Base-by-base conservation (phyloP, 2,888 invertebrate species). In the Mactromeris polynyma region DNA sequence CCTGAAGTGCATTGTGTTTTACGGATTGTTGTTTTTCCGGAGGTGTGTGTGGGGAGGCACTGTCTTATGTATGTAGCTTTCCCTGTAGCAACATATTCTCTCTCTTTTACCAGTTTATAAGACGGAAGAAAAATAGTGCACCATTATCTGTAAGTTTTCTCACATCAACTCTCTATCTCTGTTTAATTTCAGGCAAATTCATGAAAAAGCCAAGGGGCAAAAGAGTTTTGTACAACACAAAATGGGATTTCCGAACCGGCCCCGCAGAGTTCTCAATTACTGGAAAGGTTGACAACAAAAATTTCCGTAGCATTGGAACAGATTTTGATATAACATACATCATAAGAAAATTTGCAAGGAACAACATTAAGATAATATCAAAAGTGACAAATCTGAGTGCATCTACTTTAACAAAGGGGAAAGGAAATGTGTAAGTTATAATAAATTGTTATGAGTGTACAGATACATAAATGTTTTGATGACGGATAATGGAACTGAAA, bases 321-420 rank as follows among this genome's bases (percentile, higher is more conserved):
- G 89, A 92, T 33, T 81, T 93, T 26, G 89, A 86, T 11, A n/a
- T 94, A 14, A 88, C 89, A 31, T 95, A 94, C 81, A 86, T 90
- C 51, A 91, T 94, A 21, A 93, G 93, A 38, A 86, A 88, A 21
- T 87, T 93, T 38, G 88, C 87, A 14, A 89, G 93, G 26, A 92
- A 94, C 88, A 93, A 90, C 84, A 82, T 94, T 31, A 91, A 91
- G 14, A 79, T 95, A 31, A 92, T 89, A 38, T 92, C 90, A 42
- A 95, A 95, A 80, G 81, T 94, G 21, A 93, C 82, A 21, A 91
- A 94, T 80, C 86, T 90, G 7, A 93, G 91, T 80, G 93, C 93
- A 46, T 92, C 88, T 54, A 85, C 92, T 9, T 87, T 93, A n/a
- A 92, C 87, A 26, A 93, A 93, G 81, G 90, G 90, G 7, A 93